Base-by-base conservation (phyloP, 2,888 invertebrate genomes). In the Erebia palarica region DNA sequence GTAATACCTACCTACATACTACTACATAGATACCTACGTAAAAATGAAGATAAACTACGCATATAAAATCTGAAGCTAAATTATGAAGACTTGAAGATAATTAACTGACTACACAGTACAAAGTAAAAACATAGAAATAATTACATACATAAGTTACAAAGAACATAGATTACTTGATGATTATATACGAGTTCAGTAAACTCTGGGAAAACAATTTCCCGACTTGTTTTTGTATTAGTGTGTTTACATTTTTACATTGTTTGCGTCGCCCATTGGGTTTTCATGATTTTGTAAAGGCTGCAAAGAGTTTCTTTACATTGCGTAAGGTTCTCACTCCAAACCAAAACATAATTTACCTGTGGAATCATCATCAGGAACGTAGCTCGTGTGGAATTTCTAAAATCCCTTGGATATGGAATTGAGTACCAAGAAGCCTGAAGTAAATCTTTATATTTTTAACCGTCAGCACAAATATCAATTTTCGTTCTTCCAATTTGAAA, bases 151-250 rank as follows among this genome's bases (percentile, higher is more conserved):
- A 27, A n/a, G 60, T n/a, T 10, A 44, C 44, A 61, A 61, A 61
- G 61, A 47, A 44, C 36, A 42, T 36, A 55, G 42, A 55, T 21
- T 53, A 42, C 64, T 1, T 21, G 3, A 13, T 44, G 67, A 67
- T 67, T 14, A 55, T 8, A 49, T 16, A 47, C 13, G 63, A 73
- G 73, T 72, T 74, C 67, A 74, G 60, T 65, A 57, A 74, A 73
- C 73, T 69, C 59, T 18, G 16, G 49, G 55, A 71, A 73, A 55
- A 55, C 49, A 61, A 42, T 63, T 61, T 72, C 44, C 57, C 64
- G 55, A 70, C 51, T 64, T 69, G 66, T 55, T 66, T 67, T 69
- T 71, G 58, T 42, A 42, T 59, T 49, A 21, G 9, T 16, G 61
- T 51, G 21, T 36, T 27, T 36, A 47, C 11, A n/a, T 51, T 51